A percentile compares a stretch with the other conserved stretches of the same genome.
Evolutionary conservation across 2,797 vertebrate genomes (phyloP).

Genomic region (Anniella stebbinsi): DNA sequence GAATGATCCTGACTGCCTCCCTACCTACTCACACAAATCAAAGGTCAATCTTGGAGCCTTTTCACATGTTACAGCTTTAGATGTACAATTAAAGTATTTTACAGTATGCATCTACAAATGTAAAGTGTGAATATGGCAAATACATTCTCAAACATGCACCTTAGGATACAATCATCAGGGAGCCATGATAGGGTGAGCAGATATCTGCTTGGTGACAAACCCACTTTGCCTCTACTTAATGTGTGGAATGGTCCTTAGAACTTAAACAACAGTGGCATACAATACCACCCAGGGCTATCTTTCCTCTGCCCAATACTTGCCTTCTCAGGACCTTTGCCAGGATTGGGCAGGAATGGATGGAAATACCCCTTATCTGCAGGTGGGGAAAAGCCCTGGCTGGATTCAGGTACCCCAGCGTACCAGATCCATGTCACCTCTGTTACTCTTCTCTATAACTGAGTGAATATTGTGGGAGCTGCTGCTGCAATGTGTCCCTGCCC

Average conservation of each 20-base stretch:
- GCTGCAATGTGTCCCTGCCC: no score
- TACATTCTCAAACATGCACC: background rate
- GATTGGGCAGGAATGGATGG: background rate
- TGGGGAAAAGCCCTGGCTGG: background rate
- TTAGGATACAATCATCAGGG: background rate
- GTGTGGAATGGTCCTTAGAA: background rate
- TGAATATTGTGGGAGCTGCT: no score
- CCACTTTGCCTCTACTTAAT: background rate
- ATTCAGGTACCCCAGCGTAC: background rate
- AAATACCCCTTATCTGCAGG: background rate
- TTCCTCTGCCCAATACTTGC: background rate
- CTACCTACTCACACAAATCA: background rate
- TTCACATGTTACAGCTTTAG: background rate
- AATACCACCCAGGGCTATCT: background rate
- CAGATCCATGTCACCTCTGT: background rate
- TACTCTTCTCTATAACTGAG: background rate
- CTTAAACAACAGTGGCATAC: background rate
- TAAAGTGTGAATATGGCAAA: background rate
- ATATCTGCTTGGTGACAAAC: background rate
- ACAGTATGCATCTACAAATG: background rate
- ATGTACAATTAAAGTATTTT: background rate
- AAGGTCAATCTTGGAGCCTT: background rate
- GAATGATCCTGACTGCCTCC: background rate
- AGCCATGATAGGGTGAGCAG: background rate
- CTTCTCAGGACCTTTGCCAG: background rate